phyloP scores from a whole-genome alignment of 2,888 invertebrate genomes.

The Luperina nickerlii region DNA sequence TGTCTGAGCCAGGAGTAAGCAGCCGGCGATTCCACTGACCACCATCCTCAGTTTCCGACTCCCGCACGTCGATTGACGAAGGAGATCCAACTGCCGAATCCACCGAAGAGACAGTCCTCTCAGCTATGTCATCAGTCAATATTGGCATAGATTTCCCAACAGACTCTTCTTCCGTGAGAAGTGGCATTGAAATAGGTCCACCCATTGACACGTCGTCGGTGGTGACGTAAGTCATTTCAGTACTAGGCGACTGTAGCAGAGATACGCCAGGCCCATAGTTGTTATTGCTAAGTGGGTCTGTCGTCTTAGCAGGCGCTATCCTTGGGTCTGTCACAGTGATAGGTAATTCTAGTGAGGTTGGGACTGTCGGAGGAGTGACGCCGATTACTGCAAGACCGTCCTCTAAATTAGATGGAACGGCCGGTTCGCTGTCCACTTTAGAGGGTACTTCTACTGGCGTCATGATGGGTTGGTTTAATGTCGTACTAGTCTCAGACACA shows the following conservation, averaged over 20 bases:
- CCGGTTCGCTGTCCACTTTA: conserved; percentile 81
- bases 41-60: conserved; percentile 77
- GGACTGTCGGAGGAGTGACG: conserved; percentile 90
- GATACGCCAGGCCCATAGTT: conserved; percentile 76
- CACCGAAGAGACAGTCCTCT: conserved; percentile 76
- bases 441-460: conserved; percentile 94
- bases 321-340: conserved; percentile 94
- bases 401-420: conserved; percentile 84
- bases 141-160: conserved; percentile 86
- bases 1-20: conserved; percentile 82
- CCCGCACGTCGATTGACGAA: conserved; percentile 76
- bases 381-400: conserved; percentile 91
- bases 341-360: conserved; percentile 93
- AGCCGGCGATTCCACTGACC: conserved; percentile 80
- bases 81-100: conserved; percentile 78
- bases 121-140: conserved; percentile 82
- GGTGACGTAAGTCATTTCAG: conserved; percentile 80
- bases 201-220: conserved; percentile 76
- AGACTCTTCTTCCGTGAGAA: conserved; percentile 89
- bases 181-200: conserved; percentile 90
- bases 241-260: conserved; percentile 79
- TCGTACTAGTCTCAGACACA: conserved; percentile 94
- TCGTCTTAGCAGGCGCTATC: conserved; percentile 90
- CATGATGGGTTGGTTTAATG: conserved; percentile 95
- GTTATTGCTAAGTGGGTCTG: conserved; percentile 81